Evolutionary conservation across 2,888 invertebrate genomes (phyloP).

Genomic region (Tipula helvola): DNA sequence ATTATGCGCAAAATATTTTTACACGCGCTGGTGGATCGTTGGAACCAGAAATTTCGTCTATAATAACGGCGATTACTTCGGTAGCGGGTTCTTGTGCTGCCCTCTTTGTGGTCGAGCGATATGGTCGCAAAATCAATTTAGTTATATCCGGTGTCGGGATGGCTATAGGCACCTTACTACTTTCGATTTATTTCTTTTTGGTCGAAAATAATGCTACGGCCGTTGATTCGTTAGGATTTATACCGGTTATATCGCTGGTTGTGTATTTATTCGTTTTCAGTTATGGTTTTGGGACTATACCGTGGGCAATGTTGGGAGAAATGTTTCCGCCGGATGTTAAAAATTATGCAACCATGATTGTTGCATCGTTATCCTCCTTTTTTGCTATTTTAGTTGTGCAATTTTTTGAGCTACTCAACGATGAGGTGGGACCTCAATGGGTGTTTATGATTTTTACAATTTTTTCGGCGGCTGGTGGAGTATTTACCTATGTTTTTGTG

Average conservation of each 20-base stretch:
- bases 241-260: constrained; percentile 52
- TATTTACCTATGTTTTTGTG: background rate
- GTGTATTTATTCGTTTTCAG: constrained; percentile 55
- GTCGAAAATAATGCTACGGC: background rate
- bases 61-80: background rate
- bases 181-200: background rate
- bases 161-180: background rate
- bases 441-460: background rate
- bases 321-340: constrained; percentile 60
- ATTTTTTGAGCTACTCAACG: background rate
- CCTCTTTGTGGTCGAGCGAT: background rate
- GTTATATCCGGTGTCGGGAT: background rate
- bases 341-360: constrained; percentile 50
- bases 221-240: constrained; percentile 38
- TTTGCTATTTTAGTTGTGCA: constrained; percentile 48
- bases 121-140: background rate
- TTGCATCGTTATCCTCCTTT: constrained; percentile 55
- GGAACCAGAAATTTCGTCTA: background rate
- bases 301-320: constrained; percentile 65
- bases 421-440: background rate
- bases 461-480: background rate
- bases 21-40: background rate
- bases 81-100: background rate
- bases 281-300: constrained; percentile 54
- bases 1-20: background rate